Evolutionary conservation across 2,888 invertebrate species (phyloP), one percentile per base, ranked within the genome.

Genomic region (Hesperia comma): DNA sequence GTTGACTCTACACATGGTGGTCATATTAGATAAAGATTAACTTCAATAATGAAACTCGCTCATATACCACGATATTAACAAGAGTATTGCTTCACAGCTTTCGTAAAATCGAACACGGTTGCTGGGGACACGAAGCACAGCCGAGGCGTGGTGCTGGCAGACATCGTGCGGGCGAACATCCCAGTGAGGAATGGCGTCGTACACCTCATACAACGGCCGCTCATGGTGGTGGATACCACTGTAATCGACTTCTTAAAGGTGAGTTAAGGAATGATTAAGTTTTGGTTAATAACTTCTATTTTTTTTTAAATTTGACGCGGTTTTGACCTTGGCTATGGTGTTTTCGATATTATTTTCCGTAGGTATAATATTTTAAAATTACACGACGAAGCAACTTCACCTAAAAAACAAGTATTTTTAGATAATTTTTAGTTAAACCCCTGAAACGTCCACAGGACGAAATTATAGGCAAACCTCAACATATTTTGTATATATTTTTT

Each of bases 131-230:
- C 94, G 2, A 95, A 94, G 74, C 97, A 98, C 84, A 94, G 95
- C 14, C 94, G 95, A 62, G 98, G 98, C 10, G 97, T 97, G 3
- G 98, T 98, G 0, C 87, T 98, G 71, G 97, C 98, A 0, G 97
- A 97, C 86, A 97, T 98, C 70, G 95, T 98, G 8, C 95, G 96
- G 81, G 96, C 96, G 40, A 98, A 98, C 86, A 98, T 98, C 73
- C 98, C 98, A 0, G 97, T 98, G 33, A 95, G 95, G 80, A 98
- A 98, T 79, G 98, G 98, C 40, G 98, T 98, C 0, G 95, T 98
- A 5, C 98, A 99, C 89, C 94, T 99, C 71, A 98, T 98, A 74
- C 96, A 97, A 78, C 95, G 97, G 72, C 98, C 98, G 0, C 93
- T 98, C 15, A 97, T 98, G 96, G 96, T 98, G 68, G 97, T 98